Evolutionary conservation across 2,888 invertebrate species (phyloP), one percentile per base, ranked within the genome.

Genomic region (Hyposoter dolosus): DNA sequence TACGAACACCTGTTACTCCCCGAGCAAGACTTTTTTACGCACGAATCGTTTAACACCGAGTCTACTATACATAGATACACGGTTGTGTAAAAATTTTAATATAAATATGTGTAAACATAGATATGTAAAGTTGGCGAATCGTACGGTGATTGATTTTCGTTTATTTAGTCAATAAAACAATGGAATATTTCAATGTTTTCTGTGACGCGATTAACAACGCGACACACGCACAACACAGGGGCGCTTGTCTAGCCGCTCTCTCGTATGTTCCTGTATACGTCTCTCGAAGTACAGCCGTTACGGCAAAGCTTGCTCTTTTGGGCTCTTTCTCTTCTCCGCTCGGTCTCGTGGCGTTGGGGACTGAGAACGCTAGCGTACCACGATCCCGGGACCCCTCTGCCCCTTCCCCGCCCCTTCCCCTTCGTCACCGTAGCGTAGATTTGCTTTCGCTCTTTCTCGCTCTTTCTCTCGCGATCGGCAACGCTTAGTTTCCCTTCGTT

Each of bases 261-360:
- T 71, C 56, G 68, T 82, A 60, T 75, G 69, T 79, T 79, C 47
- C 28, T 60, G 69, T 79, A 79, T 40, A 71, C 10, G 69, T 79
- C 71, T 45, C 69, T 69, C 69, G 53, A 19, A 10, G 69, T 60
- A 74, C 74, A 56, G 77, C 68, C 76, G 85, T 76, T 83, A 86
- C 81, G 81, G 84, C 81, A 68, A 82, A 75, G 87, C 81, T 87
- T 74, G 84, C 81, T 83, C 84, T 85, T 88, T 88, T 82, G 79
- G 82, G 87, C 83, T 83, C 77, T 84, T 88, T 83, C 88, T 87
- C 88, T 88, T 71, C 72, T 87, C 88, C 89, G 89, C 88, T 86
- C 88, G 87, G 87, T 88, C 89, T 88, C 88, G 89, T 87, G 87
- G 90, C 90, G 88, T 89, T 86, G 90, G 90, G 90, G 90, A 91